Percentiles rank a stretch among this genome's conserved stretches.
phyloP scores from a whole-genome alignment of 2,888 invertebrate genomes.

The Taphrorychus bicolor region DNA sequence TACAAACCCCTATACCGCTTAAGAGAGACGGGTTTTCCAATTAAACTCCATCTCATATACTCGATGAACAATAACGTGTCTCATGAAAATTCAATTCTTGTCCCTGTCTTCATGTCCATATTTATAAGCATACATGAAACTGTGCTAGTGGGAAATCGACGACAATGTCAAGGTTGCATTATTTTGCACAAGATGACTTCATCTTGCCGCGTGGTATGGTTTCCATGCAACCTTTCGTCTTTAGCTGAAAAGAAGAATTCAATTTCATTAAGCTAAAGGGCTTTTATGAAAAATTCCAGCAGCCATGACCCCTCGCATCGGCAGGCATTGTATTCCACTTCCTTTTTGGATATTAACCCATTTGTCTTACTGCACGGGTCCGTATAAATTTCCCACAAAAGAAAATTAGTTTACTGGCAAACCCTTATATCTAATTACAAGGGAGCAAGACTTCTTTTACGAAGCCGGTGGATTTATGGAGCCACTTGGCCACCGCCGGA shows the following conservation, averaged over 20 bases:
- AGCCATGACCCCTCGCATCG: background rate
- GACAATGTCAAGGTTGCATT: too few relatives aligned
- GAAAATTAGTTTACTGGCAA: conserved; percentile 48
- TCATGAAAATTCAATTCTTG: background rate
- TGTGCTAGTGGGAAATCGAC: background rate
- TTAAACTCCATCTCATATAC: too few relatives aligned
- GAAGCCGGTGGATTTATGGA: conserved; percentile 45
- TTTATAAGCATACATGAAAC: too few relatives aligned
- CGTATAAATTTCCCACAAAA: conserved; percentile 44
- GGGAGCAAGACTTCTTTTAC: conserved; percentile 47
- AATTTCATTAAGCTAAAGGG: background rate
- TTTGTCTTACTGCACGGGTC: conserved; percentile 35
- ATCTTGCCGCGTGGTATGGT: too few relatives aligned
- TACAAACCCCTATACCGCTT: too few relatives aligned
- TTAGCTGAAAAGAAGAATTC: background rate
- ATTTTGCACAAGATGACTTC: too few relatives aligned
- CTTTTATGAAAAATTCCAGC: background rate
- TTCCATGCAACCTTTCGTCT: background rate
- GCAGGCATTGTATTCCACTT: background rate
- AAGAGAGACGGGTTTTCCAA: background rate
- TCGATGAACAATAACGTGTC: background rate
- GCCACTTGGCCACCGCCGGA: conserved; percentile 47
- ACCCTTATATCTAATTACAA: conserved; percentile 51
- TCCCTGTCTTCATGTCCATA: background rate
- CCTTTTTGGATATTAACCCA: conserved; percentile 28